Conservation (phyloP, 2,888 invertebrate species). For the Pachliopta kotzebuea region DNA sequence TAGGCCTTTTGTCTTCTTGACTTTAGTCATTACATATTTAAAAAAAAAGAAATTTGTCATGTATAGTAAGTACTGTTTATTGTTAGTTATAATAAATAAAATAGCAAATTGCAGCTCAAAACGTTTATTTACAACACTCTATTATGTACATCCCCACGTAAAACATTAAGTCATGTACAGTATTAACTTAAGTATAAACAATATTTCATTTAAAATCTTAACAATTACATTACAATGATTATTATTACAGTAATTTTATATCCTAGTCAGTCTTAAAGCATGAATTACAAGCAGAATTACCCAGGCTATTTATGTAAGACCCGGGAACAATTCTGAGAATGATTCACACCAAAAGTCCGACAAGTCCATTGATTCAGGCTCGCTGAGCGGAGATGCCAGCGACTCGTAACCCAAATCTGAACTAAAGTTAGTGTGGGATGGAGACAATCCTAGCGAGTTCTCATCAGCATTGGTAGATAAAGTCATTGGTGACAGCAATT, state of each 20-base stretch:
- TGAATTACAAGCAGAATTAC: slow-evolving; percentile 51
- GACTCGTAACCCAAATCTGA: slow-evolving; percentile 76
- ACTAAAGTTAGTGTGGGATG: slow-evolving; percentile 64
- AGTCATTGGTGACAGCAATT: slow-evolving; percentile 70
- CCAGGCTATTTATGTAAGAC: slow-evolving; percentile 81
- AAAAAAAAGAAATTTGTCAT: background rate
- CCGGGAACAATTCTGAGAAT: slow-evolving; percentile 89
- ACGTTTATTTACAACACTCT: slow-evolving; percentile 55
- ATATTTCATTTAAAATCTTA: slow-evolving; percentile 47
- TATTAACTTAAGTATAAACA: slow-evolving; percentile 37
- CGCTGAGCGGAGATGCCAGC: slow-evolving; percentile 71
- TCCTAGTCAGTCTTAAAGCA: slow-evolving; percentile 74
- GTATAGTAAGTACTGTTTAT: background rate
- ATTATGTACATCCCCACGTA: slow-evolving; percentile 56
- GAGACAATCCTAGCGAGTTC: slow-evolving; percentile 61
- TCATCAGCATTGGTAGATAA: slow-evolving; percentile 60
- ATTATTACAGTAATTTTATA: slow-evolving; percentile 41
- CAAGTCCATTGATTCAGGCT: slow-evolving; percentile 68
- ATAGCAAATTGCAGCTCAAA: background rate
- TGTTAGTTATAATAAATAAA: background rate
- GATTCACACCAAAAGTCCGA: slow-evolving; percentile 88
- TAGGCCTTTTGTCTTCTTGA: too few species aligned
- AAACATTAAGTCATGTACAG: slow-evolving; percentile 34
- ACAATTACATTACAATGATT: slow-evolving; percentile 37
- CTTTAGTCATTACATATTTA: slow-evolving; percentile 19